These are phyloP conservation scores for Apogon talboti DNA, from an alignment of 2,797 vertebrate genomes.

Conservation along the genomic window DNA sequence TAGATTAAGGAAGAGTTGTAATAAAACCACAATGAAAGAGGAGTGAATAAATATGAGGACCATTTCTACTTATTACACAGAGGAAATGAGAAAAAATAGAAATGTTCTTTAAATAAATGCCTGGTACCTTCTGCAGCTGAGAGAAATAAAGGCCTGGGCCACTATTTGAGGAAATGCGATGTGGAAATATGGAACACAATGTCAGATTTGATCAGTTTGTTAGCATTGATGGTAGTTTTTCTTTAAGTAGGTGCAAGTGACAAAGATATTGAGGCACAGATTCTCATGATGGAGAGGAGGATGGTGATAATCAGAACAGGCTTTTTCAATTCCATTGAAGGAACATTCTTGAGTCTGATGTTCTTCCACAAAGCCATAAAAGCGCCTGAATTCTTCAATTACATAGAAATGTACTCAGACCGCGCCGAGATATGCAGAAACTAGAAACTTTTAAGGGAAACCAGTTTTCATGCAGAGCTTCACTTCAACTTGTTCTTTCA, in stretches of 20 bases:
- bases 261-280: not conserved
- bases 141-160: no score
- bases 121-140: no score
- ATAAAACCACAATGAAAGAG: no score
- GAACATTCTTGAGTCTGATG: not conserved
- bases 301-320: not conserved
- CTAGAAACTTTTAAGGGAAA: not conserved
- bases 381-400: not conserved
- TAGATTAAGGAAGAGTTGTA: no score
- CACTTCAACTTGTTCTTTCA: not conserved
- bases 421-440: not conserved
- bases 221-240: conserved; percentile 3
- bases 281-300: not conserved
- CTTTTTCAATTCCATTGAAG: not conserved
- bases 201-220: not conserved
- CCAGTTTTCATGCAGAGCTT: not conserved
- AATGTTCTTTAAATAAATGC: no score
- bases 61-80: no score
- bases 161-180: no score
- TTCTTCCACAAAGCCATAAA: conserved; percentile 23
- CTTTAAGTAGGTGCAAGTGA: not conserved
- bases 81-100: no score
- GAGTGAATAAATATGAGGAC: no score
- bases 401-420: conserved; percentile 10
- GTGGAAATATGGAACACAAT: not conserved